Evolutionary conservation across 2,888 invertebrate species (phyloP).

Genomic region (Philereme vetulata): DNA sequence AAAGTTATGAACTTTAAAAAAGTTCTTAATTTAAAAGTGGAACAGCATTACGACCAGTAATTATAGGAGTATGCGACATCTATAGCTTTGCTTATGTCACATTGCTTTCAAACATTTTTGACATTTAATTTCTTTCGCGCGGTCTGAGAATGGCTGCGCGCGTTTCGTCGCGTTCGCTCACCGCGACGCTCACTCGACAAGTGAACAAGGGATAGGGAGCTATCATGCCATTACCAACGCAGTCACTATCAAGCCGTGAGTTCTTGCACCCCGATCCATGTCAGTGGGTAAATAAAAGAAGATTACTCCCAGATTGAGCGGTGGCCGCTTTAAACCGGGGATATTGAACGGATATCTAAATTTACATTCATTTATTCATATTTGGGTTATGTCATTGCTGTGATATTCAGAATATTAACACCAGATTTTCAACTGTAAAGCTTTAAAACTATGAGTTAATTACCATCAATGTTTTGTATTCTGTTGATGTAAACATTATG

Average conservation of each 20-base stretch:
- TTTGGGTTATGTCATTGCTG: constrained; percentile 42
- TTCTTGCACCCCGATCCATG: constrained; percentile 55
- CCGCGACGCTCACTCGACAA: constrained; percentile 58
- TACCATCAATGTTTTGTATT: too few species aligned
- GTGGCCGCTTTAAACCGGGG: constrained; percentile 44
- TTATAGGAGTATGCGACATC: neutral
- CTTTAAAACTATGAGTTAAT: too few species aligned
- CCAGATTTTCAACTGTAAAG: constrained; percentile 5
- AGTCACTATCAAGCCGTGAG: constrained; percentile 46
- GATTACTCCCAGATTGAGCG: constrained; percentile 54
- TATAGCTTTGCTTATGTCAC: constrained; percentile 45
- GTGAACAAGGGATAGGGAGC: constrained; percentile 53
- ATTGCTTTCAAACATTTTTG: constrained; percentile 54
- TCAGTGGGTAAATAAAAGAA: constrained; percentile 54
- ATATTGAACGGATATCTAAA: constrained; percentile 37
- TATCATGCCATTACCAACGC: constrained; percentile 50
- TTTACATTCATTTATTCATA: constrained; percentile 38
- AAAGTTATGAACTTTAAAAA: constrained; percentile 34
- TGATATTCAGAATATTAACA: constrained; percentile 28
- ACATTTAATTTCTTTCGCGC: constrained; percentile 42
- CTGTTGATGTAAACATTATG: neutral
- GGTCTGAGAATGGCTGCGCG: constrained; percentile 38
- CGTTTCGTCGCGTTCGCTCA: constrained; percentile 55
- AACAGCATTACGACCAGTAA: constrained; percentile 34
- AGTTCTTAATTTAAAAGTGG: constrained; percentile 33